Base-by-base conservation (phyloP, 2,888 invertebrate species). In the Elmis aenea region DNA sequence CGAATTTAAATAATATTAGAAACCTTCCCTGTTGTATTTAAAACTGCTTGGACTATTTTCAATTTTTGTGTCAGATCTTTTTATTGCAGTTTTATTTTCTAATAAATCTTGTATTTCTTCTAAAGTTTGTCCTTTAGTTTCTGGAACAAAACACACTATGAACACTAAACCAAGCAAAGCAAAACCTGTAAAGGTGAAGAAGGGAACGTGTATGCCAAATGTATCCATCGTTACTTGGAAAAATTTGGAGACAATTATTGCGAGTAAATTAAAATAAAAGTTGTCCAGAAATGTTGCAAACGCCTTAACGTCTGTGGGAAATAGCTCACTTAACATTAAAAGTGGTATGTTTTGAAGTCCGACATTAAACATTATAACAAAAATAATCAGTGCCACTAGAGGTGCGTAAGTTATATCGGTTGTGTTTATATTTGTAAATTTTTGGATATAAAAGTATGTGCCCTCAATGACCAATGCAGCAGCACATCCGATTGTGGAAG, bases 51-150 rank as follows among this genome's bases (percentile, higher is more conserved):
- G n/a, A n/a, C n/a, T n/a, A n/a, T n/a, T n/a, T n/a, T n/a, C n/a
- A n/a, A n/a, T n/a, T n/a, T n/a, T n/a, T n/a, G n/a, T n/a, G n/a
- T n/a, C n/a, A n/a, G n/a, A n/a, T n/a, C n/a, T n/a, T n/a, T n/a
- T n/a, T n/a, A n/a, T n/a, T n/a, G n/a, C n/a, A n/a, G n/a, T 18
- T 8, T 18, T 14, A 5, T 20, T 21, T 9, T 20, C 16, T 6
- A 38, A 13, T 16, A 26, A 18, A 6, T 27, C 8, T 13, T 38
- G 38, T 53, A 83, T 83, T 55, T 77, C 75, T 31, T 79, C 73
- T 55, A 83, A 72, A 2, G 80, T 81, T 55, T 81, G 81, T 35
- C 81, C 81, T 61, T 81, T 83, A 2, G 83, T 83, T 65, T 83
- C 83, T 1, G 83, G 82, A 10, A 83, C 72, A 47, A 74, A 63